Evolutionary conservation across 1,140 invertebrate genomes (phyloP), one percentile per base, ranked within the genome.

Genomic region (Drosophila guanche): DNA sequence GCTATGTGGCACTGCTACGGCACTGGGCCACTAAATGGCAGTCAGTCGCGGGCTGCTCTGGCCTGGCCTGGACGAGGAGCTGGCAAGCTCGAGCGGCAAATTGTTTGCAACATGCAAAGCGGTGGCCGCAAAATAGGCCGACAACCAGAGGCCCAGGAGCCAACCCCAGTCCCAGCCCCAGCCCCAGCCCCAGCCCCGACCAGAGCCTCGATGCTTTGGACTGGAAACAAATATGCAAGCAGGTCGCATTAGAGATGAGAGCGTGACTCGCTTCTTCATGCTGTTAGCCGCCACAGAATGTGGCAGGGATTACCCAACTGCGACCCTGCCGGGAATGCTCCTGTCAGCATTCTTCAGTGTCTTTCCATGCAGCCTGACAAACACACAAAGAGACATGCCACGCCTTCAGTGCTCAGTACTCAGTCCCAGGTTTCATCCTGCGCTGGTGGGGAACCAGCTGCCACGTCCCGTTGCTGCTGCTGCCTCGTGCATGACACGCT

Each of bases 21-120:
- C 25, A 60, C 33, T 51, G 14, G 14, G 48, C 14, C 48, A 51
- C 48, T 51, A 51, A 76, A 76, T 73, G 62, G 74, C 63, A 68
- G 70, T 53, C 42, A 70, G 51, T 60, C 41, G 51, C 67, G 60
- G 33, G 59, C 53, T 48, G 52, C 54, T 58, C 40, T 60, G 40
- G 10, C 12, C 10, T 4, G 10, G 33, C 33, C 10, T 37, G 33
- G 33, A 37, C 33, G 10, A 12, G 10, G 10, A 37, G 10, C 33
- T 37, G 33, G 33, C 33, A 46, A 43, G 46, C 48, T 37, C 22
- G 20, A 53, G 50, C 70, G 54, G 83, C 62, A 86, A 86, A 86
- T 88, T 78, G 83, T 88, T 86, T 61, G 83, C 78, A 86, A 86
- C 81, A 86, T 86, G 81, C 81, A 86, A 86, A 81, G 73, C 52